Base-by-base conservation (phyloP, 2,113 vertebrate species). In the Burhinus bistriatus region DNA sequence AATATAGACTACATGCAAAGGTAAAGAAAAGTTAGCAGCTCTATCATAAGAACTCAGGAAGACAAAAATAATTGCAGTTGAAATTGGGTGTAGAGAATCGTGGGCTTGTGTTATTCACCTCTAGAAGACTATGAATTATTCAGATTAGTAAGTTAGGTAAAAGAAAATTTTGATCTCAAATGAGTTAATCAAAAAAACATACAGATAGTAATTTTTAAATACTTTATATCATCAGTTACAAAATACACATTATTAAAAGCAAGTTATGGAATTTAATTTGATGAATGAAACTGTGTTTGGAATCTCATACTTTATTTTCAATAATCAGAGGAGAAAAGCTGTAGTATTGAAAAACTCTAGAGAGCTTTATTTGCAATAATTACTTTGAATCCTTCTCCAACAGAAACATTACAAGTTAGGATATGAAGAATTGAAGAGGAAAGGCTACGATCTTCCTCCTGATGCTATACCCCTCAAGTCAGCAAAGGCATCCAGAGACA, bases 401-500 rank as follows among this genome's bases (percentile, higher is more conserved):
- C 95, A 99, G 99, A 99, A 98, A 98, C 93, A 90, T 40, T 99
- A 99, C 97, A 99, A 98, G 89, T 97, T 92, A 97, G 30, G 99
- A 97, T 59, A 82, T 98, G 83, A 99, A 97, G 99, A 99, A 34
- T 82, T 99, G 82, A 99, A 99, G 97, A 99, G 98, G 97, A 99
- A 99, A 95, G 99, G 99, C 30, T 99, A 99, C 0, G 98, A 99
- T 84, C n/a, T 99, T 69, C 98, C 98, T 34, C 58, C 86, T 2
- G 99, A 99, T n/a, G 99, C 99, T 34, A 97, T 99, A 87, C 96
- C 99, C 1, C 98, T 99, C 2, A 98, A 98, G 49, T 97, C 99
- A 4, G 99, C 99, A 55, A 99, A 95, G 97, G 98, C 97, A 15
- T 98, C 98, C 73, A 98, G 99, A 71, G 98, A 99, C 78, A 99